Conservation (phyloP, 37 sponge, comb jelly and placozoan genomes). For the Agelas oroides region DNA sequence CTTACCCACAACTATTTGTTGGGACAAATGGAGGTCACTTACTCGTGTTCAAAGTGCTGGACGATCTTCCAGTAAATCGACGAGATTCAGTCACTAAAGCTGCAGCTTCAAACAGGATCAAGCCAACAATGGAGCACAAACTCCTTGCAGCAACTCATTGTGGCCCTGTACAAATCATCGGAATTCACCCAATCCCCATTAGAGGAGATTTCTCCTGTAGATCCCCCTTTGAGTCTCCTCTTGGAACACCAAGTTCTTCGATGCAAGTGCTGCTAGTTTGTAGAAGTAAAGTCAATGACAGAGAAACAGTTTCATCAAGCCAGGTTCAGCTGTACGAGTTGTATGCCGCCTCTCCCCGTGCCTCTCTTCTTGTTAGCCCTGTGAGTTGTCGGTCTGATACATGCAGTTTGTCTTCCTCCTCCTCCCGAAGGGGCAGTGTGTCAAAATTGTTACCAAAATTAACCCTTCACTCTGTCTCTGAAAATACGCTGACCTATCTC, state of each 20-base stretch:
- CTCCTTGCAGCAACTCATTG: slow-evolving; percentile 42
- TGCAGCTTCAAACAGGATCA: neutral
- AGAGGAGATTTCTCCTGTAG: neutral
- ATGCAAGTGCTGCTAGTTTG: slow-evolving; percentile 21
- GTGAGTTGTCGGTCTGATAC: neutral
- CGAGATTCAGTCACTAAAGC: neutral
- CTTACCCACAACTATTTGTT: slow-evolving; percentile 39
- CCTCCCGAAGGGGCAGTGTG: slow-evolving; percentile 6
- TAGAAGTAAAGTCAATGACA: neutral
- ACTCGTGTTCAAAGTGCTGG: slow-evolving; percentile 51
- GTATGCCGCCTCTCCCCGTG: slow-evolving; percentile 13
- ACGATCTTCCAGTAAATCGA: neutral
- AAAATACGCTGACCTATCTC: slow-evolving; percentile 15
- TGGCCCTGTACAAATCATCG: slow-evolving; percentile 21
- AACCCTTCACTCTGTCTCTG: slow-evolving; percentile 1
- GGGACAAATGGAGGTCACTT: slow-evolving; percentile 71
- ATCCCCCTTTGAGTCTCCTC: slow-evolving; percentile 10
- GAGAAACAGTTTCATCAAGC: neutral
- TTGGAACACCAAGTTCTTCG: neutral
- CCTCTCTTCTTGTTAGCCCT: slow-evolving; percentile 28
- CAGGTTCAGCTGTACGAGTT: slow-evolving; percentile 26
- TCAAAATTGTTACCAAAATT: slow-evolving; percentile 17
- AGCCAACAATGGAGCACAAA: neutral
- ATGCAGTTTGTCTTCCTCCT: neutral
- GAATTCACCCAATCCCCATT: slow-evolving; percentile 17